Evolutionary conservation across 2,113 vertebrate species (phyloP), one percentile per base, ranked within the genome.

Genomic region (Hippoglossus stenolepis): DNA sequence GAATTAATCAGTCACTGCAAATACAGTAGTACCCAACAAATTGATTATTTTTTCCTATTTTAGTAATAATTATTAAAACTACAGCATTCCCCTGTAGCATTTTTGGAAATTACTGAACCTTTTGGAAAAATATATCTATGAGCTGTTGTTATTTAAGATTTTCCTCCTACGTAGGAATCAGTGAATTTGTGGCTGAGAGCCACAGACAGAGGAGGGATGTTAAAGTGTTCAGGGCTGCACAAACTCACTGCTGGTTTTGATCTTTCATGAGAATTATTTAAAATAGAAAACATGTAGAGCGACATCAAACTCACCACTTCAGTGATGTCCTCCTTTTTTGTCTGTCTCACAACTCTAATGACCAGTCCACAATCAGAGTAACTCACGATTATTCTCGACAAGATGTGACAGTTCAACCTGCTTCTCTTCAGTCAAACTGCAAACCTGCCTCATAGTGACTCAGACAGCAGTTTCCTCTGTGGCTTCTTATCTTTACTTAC

Each of bases 221-320:
- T 2, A 2, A 4, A 31, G 13, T 60, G 5, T 21, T n/a, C 17
- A 66, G 26, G n/a, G 18, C 24, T 26, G 43, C 45, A 51, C 18
- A 9, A 2, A 54, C 20, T 17, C 20, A 54, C 20, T 31, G 17
- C 18, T 56, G 26, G 26, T 56, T 45, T 64, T 23, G 3, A 49
- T 59, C 49, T 58, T 65, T 49, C 56, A 62, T 31, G n/a, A 58
- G 26, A 49, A 15, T 23, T 47, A 5, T 35, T 59, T 51, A 67
- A 63, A 82, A 73, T 17, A 61, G 67, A 63, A 59, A 12, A 70
- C 35, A 69, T 23, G 28, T 13, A 64, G 26, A 69, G 26, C 28
- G 47, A 51, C n/a, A 54, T 8, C 51, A n/a, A 2, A 54, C 51
- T 54, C 5, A 56, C 31, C 6, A 18, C 51, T 53, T n/a, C 2